Percentiles rank a stretch among this genome's conserved stretches.
phyloP scores from a whole-genome alignment of 2,113 vertebrate genomes.

The Semicossyphus pulcher region DNA sequence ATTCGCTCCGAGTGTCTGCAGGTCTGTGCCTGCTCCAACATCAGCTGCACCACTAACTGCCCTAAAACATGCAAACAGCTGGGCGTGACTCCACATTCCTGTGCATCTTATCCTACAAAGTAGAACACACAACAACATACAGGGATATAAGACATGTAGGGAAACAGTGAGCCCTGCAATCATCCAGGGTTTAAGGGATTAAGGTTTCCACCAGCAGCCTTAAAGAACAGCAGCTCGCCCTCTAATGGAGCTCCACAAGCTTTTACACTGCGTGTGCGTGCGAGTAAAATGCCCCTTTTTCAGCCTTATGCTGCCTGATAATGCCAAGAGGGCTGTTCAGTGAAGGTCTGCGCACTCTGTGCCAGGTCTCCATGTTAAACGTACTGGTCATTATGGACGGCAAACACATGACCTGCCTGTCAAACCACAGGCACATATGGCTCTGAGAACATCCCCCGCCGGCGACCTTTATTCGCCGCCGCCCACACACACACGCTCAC shows the following conservation, averaged over 20 bases:
- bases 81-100: slow-evolving; percentile 18
- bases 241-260: not conserved
- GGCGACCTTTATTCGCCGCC: slow-evolving; percentile 45
- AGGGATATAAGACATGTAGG: not conserved
- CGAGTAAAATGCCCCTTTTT: not conserved
- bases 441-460: slow-evolving; percentile 29
- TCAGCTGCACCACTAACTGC: not conserved
- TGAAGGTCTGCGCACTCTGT: not conserved
- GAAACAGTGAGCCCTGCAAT: not conserved
- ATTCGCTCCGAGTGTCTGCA: not conserved
- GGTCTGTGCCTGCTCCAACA: slow-evolving; percentile 12
- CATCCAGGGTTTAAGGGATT: slow-evolving; percentile 30
- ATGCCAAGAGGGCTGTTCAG: not conserved
- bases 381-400: not conserved
- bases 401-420: slow-evolving; percentile 28
- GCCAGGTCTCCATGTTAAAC: not conserved
- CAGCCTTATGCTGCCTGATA: not conserved
- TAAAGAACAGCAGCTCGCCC: not conserved
- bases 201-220: not conserved
- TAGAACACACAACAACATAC: not conserved
- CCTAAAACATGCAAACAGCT: slow-evolving; percentile 8
- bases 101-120: not conserved
- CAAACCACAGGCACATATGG: slow-evolving; percentile 38
- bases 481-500: slow-evolving; percentile 32
- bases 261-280: not conserved